These are phyloP conservation scores for Margarornis squamiger DNA, from an alignment of 2,797 vertebrate genomes.

Conservation along the genomic window DNA sequence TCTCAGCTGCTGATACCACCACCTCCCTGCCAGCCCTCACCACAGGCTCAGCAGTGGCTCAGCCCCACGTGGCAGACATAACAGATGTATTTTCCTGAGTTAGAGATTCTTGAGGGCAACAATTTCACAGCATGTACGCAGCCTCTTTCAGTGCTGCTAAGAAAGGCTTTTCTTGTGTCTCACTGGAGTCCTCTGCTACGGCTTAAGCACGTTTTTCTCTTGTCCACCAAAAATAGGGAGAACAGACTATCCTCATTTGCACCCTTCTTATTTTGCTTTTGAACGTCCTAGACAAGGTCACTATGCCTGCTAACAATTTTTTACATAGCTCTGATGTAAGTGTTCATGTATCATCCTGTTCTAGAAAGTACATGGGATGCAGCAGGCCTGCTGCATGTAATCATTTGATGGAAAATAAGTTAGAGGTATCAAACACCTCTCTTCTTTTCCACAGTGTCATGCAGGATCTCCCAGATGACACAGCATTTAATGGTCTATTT, in stretches of 20 bases:
- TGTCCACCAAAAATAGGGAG: neutral
- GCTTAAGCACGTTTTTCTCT: neutral
- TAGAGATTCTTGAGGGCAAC: neutral
- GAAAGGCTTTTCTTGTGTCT: neutral
- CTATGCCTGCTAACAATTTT: neutral
- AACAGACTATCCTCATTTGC: neutral
- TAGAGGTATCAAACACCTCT: neutral
- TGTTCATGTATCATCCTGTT: neutral
- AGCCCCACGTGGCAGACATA: rapidly evolving
- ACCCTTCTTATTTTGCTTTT: neutral
- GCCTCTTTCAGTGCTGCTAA: neutral
- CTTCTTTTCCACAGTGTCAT: neutral
- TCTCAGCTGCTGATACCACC: neutral
- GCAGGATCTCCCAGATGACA: too few species aligned
- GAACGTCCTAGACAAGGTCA: neutral
- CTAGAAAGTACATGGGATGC: neutral
- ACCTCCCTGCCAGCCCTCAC: neutral
- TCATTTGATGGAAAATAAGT: neutral
- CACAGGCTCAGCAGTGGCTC: neutral
- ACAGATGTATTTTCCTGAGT: neutral
- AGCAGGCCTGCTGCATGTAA: neutral
- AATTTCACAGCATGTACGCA: neutral
- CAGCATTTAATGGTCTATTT: neutral
- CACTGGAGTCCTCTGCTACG: neutral
- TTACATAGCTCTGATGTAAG: neutral